Percentiles rank a stretch among this genome's conserved stretches.
phyloP scores from a whole-genome alignment of 2,113 vertebrate species.

The Opisthocomus hoazin region DNA sequence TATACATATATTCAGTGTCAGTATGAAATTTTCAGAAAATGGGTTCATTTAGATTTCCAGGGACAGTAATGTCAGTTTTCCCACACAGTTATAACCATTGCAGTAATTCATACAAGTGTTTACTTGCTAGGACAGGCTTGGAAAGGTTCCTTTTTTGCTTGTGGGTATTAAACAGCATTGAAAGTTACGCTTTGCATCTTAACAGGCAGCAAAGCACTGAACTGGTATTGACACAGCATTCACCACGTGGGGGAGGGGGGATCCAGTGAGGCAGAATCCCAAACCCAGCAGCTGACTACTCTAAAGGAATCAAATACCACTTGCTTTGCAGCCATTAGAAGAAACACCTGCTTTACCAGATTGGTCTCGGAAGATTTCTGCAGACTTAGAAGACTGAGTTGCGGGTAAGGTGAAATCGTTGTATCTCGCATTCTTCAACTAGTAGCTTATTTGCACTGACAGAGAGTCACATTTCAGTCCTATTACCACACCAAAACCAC shows the following conservation, averaged over 20 bases:
- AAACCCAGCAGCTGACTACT: not conserved
- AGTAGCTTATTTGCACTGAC: not conserved
- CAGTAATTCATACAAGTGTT: not conserved
- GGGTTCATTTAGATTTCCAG: not conserved
- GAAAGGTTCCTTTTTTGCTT: not conserved
- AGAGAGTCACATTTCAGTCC: not conserved
- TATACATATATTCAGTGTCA: not conserved
- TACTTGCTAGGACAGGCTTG: not conserved
- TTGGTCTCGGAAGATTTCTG: not conserved
- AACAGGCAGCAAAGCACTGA: not conserved
- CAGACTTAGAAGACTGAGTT: not conserved
- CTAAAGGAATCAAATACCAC: not conserved
- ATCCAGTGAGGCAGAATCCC: not conserved
- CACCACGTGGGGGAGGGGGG: rapidly evolving
- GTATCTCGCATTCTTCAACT: not conserved
- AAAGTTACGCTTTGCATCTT: not conserved
- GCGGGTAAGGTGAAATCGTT: not conserved
- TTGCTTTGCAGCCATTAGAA: not conserved
- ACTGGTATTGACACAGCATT: not conserved
- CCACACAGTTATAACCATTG: not conserved
- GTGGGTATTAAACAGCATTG: not conserved
- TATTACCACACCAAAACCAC: too few relatives aligned
- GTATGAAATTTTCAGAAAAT: not conserved
- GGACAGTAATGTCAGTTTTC: not conserved
- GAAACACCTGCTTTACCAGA: not conserved